Conservation (phyloP, 2,888 invertebrate genomes). For the Tuberolachnus salignus region DNA sequence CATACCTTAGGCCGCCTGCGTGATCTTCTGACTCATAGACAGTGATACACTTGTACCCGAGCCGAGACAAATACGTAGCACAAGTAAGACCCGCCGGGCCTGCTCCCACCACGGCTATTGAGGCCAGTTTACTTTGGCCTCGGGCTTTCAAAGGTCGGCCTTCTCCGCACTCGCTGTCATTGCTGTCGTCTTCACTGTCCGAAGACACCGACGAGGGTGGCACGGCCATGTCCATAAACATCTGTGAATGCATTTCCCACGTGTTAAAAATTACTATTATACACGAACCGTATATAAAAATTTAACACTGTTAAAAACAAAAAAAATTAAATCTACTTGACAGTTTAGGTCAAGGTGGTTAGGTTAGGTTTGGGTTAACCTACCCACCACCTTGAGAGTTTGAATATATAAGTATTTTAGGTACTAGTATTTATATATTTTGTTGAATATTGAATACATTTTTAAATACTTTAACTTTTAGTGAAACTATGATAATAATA, state of each 20-base stretch:
- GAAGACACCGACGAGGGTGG: constrained; percentile 11
- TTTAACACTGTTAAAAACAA: too few species aligned
- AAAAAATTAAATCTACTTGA: too few species aligned
- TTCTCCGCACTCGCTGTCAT: not conserved
- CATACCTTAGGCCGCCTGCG: constrained; percentile 86
- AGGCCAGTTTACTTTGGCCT: constrained; percentile 62
- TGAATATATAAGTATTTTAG: too few species aligned
- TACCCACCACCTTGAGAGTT: too few species aligned
- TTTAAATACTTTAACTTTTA: too few species aligned
- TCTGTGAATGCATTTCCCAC: not conserved
- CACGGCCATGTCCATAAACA: constrained; percentile 40
- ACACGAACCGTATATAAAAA: too few species aligned
- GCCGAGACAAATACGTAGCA: constrained; percentile 90
- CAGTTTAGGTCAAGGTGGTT: too few species aligned
- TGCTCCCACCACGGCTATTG: constrained; percentile 88
- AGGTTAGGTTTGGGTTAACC: too few species aligned
- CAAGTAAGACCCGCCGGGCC: constrained; percentile 97
- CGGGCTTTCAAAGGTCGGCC: not conserved
- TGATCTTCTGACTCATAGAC: constrained; percentile 89
- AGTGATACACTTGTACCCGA: constrained; percentile 90
- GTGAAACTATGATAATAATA: too few species aligned
- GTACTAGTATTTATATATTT: too few species aligned
- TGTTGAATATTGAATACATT: too few species aligned
- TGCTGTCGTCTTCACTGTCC: not conserved
- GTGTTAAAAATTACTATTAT: too few species aligned